Evolutionary conservation across 2,888 invertebrate genomes (phyloP).

Genomic region (Caenorhabditis sp.): DNA sequence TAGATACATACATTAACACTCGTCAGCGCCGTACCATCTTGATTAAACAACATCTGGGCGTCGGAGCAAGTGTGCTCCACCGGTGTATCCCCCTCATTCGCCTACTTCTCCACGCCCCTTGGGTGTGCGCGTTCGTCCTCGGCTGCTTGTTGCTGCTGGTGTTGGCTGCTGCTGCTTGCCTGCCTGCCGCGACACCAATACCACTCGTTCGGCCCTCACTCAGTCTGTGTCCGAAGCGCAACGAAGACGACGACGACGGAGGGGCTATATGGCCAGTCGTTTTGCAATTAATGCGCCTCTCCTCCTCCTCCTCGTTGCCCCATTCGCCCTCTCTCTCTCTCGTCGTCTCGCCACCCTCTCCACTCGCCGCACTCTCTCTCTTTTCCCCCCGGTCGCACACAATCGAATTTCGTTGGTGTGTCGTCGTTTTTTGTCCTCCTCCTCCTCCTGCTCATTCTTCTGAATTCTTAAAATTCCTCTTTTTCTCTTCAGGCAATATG

Average conservation of each 20-base stretch:
- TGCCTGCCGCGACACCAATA: conserved; percentile 45
- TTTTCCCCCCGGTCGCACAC: conserved; percentile 6
- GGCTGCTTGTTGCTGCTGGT: too few relatives aligned
- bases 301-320: conserved; percentile 9
- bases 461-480: background rate
- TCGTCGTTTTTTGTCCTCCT: conserved; percentile 3
- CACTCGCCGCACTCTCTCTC: conserved; percentile 17
- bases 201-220: conserved; percentile 11
- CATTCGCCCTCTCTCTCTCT: too few relatives aligned
- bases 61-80: conserved; percentile 49
- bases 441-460: conserved; percentile 3
- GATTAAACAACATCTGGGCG: too few relatives aligned
- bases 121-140: conserved; percentile 48
- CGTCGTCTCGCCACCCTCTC: conserved; percentile 37
- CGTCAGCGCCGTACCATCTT: too few relatives aligned
- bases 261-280: conserved; percentile 58
- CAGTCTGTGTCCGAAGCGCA: conserved; percentile 4
- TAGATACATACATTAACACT: too few relatives aligned
- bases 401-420: conserved; percentile 39
- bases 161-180: too few relatives aligned
- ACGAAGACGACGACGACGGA: conserved; percentile 4
- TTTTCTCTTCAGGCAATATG: conserved; percentile 57
- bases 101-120: background rate
- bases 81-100: conserved; percentile 6
- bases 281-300: conserved; percentile 57